These are phyloP conservation scores for Gadopsis marmoratus DNA, from an alignment of 2,797 vertebrate species.

Conservation along the genomic window DNA sequence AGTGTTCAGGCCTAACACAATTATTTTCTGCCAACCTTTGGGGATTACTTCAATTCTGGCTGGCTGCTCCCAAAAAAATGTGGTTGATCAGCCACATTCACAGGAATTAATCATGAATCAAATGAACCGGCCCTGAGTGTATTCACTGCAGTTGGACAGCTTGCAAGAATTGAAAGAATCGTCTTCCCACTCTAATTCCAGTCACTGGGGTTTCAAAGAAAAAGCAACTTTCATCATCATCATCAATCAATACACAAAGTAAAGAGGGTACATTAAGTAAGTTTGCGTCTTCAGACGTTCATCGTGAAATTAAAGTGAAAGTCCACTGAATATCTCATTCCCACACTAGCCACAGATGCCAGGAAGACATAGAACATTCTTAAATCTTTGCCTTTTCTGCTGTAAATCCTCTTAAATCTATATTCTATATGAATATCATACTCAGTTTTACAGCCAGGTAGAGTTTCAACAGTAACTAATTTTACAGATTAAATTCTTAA, in stretches of 20 bases:
- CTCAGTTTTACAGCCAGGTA: not conserved
- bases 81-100: constrained; percentile 66
- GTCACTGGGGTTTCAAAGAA: constrained; percentile 42
- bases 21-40: constrained; percentile 68
- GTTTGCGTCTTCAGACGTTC: constrained; percentile 8
- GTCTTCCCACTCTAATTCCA: constrained; percentile 52
- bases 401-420: not conserved
- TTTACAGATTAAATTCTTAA: constrained; percentile 14
- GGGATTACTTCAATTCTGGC: constrained; percentile 64
- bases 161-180: constrained; percentile 66
- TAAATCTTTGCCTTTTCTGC: not conserved
- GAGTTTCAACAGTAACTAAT: not conserved
- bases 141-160: constrained; percentile 58
- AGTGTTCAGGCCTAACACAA: constrained; percentile 65
- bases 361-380: not conserved
- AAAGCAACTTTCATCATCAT: constrained; percentile 43
- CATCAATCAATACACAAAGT: constrained; percentile 37
- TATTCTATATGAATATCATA: not conserved
- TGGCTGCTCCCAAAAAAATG: constrained; percentile 56
- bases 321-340: not conserved
- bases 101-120: constrained; percentile 73
- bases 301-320: constrained; percentile 16
- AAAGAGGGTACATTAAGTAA: constrained; percentile 8
- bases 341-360: not conserved
- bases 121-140: constrained; percentile 60